Conservation (phyloP, 2,797 vertebrate genomes). For the Enteromius treurensis region DNA sequence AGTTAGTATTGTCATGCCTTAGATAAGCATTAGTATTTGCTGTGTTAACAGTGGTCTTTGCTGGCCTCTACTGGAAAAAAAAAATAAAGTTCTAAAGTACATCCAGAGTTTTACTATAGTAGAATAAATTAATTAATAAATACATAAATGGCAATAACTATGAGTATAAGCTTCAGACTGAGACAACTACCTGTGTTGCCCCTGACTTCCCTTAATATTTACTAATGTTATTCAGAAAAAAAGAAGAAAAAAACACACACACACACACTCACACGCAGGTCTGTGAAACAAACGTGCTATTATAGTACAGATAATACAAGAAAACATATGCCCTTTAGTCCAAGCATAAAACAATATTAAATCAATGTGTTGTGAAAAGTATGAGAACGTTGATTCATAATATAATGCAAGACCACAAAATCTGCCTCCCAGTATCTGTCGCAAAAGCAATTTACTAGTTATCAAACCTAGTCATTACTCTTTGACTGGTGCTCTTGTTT, state of each 20-base stretch:
- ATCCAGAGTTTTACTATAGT: not conserved
- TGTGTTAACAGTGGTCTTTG: slow-evolving; percentile 33
- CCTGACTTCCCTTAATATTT: not conserved
- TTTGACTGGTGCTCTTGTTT: not conserved
- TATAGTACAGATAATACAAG: not conserved
- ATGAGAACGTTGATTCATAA: not conserved
- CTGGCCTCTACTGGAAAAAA: slow-evolving; percentile 44
- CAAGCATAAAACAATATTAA: not conserved
- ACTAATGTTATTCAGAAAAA: not conserved
- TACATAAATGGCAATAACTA: not conserved
- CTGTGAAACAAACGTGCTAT: not conserved
- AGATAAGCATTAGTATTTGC: not conserved
- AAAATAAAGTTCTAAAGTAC: not conserved
- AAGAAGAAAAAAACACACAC: not conserved
- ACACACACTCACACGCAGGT: too few relatives aligned
- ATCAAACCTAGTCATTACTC: not conserved
- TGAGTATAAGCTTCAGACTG: not conserved
- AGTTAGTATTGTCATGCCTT: not conserved
- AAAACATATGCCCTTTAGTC: not conserved
- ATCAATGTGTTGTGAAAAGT: not conserved
- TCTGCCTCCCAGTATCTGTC: not conserved
- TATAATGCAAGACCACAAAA: not conserved
- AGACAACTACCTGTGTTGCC: not conserved
- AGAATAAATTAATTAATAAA: too few relatives aligned
- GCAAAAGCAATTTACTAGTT: not conserved